A percentile compares a stretch with the other conserved stretches of the same genome.
These are phyloP conservation scores for Gymnorhina tibicen DNA, from an alignment of 2,113 vertebrate genomes.

Conservation along the genomic window DNA sequence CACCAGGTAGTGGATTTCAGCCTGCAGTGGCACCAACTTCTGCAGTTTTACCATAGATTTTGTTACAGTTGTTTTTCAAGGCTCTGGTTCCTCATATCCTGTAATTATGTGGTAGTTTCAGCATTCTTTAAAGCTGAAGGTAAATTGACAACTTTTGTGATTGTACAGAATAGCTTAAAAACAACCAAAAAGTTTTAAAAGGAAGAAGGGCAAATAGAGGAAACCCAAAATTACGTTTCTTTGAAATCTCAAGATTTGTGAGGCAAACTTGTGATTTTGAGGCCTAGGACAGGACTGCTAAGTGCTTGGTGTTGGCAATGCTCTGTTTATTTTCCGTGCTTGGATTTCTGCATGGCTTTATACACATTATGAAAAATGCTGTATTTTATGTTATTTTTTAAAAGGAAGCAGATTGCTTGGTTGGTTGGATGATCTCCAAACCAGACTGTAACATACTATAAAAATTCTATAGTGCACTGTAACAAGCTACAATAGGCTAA, in stretches of 20 bases:
- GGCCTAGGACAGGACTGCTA: constrained; percentile 12
- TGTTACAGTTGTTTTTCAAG: not conserved
- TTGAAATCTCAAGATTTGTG: constrained; percentile 30
- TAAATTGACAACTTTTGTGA: constrained; percentile 8
- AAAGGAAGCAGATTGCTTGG: constrained; percentile 36
- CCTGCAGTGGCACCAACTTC: not conserved
- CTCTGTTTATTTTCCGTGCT: constrained; percentile 40
- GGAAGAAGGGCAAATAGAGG: not conserved
- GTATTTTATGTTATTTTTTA: constrained; percentile 42
- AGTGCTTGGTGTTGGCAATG: constrained; percentile 27
- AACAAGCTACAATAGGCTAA: constrained; percentile 6
- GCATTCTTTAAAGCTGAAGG: not conserved
- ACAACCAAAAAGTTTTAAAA: not conserved
- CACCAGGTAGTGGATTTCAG: not conserved
- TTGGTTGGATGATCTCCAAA: constrained; percentile 54
- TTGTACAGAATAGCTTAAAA: not conserved
- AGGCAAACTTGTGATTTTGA: constrained; percentile 49
- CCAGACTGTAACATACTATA: constrained; percentile 45
- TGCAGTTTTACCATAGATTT: not conserved
- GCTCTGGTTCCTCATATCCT: not conserved
- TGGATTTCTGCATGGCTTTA: constrained; percentile 36
- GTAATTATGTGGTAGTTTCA: not conserved
- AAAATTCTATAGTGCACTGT: constrained; percentile 27
- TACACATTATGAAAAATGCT: constrained; percentile 9
- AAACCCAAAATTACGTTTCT: not conserved